Evolutionary conservation across 2,113 vertebrate genomes (phyloP).

Genomic region (Brachionichthys hirsutus): DNA sequence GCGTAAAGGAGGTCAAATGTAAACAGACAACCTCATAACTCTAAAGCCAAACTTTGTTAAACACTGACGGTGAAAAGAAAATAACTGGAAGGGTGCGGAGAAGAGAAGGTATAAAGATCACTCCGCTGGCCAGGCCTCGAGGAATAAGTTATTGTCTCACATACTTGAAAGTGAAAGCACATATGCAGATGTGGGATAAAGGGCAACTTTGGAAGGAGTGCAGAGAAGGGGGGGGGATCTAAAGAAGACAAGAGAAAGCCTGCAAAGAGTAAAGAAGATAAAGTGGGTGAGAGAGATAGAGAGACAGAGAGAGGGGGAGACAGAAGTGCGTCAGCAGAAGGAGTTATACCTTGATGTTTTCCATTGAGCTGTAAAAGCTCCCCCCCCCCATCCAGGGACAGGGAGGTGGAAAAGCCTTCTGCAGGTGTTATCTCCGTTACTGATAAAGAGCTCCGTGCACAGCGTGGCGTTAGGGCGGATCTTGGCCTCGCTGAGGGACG

Average conservation of each 20-base stretch:
- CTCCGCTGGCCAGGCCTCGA: constrained; percentile 8
- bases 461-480: constrained; percentile 36
- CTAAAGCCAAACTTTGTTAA: not conserved
- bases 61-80: not conserved
- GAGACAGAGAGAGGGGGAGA: too few species aligned
- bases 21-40: not conserved
- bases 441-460: constrained; percentile 53
- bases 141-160: constrained; percentile 51
- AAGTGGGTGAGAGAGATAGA: constrained; percentile 23
- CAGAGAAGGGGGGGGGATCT: constrained; percentile 16
- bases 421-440: constrained; percentile 62
- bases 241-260: constrained; percentile 27
- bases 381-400: constrained; percentile 20
- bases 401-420: constrained; percentile 46
- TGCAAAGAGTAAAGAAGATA: constrained; percentile 13
- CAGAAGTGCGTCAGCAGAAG: constrained; percentile 27
- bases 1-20: too few species aligned
- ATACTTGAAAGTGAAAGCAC: constrained; percentile 42
- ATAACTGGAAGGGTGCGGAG: not conserved
- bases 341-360: constrained; percentile 42
- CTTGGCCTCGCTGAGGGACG: constrained; percentile 29
- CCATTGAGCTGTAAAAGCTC: constrained; percentile 28
- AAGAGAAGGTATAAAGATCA: constrained; percentile 39
- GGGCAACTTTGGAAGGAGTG: constrained; percentile 1
- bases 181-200: constrained; percentile 30